Percentiles rank a stretch among this genome's conserved stretches.
Evolutionary conservation across 2,797 vertebrate genomes (phyloP).

Genomic region (Mormyrops attenuatus): DNA sequence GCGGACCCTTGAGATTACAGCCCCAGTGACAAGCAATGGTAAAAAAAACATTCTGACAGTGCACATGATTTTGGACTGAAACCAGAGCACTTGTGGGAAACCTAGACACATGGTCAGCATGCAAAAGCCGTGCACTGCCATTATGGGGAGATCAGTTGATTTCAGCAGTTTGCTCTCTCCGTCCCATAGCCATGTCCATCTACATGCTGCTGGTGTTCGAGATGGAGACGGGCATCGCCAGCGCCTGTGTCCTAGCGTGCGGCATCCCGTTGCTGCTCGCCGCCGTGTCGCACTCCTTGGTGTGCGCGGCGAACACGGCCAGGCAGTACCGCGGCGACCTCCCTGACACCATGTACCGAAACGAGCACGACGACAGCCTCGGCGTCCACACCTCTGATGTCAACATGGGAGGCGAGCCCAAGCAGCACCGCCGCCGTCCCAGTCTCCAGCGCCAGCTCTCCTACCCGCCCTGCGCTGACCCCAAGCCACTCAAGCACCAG

Average conservation of each 20-base stretch:
- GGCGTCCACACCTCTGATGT: constrained; percentile 47
- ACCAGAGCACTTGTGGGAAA: background rate
- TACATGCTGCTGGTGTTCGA: constrained; percentile 80
- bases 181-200: constrained; percentile 73
- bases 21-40: background rate
- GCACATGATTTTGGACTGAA: background rate
- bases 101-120: background rate
- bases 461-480: constrained; percentile 53
- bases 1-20: background rate
- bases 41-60: background rate
- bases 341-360: constrained; percentile 61
- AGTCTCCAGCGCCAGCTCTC: constrained; percentile 62
- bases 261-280: constrained; percentile 72
- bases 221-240: constrained; percentile 67
- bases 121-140: background rate
- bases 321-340: constrained; percentile 41
- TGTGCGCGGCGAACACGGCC: constrained; percentile 52
- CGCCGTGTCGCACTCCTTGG: constrained; percentile 62
- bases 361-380: constrained; percentile 50
- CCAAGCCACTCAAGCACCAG: constrained; percentile 48
- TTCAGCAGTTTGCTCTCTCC: background rate
- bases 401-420: constrained; percentile 51
- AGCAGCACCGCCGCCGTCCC: constrained; percentile 53
- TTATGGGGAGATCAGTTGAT: background rate
- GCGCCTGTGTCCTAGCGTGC: constrained; percentile 71